Base-by-base conservation (phyloP, 2,797 vertebrate genomes). In the Spizella passerina region DNA sequence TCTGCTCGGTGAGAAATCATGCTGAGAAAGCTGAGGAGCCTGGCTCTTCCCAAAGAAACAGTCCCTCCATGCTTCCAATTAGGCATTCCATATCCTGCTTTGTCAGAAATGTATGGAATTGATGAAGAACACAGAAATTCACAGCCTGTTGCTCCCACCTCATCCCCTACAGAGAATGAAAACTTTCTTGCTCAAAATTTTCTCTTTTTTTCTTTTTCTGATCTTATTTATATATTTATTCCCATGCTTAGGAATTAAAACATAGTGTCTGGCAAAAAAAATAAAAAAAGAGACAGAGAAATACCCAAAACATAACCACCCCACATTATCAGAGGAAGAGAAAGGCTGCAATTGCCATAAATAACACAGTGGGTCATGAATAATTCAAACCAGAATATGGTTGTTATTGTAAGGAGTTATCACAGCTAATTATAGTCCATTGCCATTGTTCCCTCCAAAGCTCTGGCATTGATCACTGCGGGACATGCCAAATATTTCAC, bases 401-500 rank as follows among this genome's bases (percentile, higher is more conserved):
- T 82, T 82, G 75, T 80, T 96, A 78, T 92, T 95, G 86, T 85
- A 82, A 95, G 61, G 88, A 94, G 81, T 89, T 92, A 92, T 96
- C 21, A 1, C 24, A 60, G 84, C 93, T 97, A 94, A 96, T 97
- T 96, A 85, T 89, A 95, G 82, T 34, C 93, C 86, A 77, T 61
- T 75, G 46, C 83, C 88, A 64, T 68, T 6, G 0, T 52, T 96
- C 64, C 55, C 69, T 77, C 83, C 50, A 27, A 85, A 88, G 57
- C 53, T 70, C 86, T 97, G 95, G 92, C 94, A 82, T 34, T 92
- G 92, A 92, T 96, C 71, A 16, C 61, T 59, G 72, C 75, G 87
- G 90, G 90, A 85, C 86, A 96, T 11, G 88, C 94, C 96, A 96
- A 89, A 93, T 89, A 93, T 81, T 91, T 75, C 69, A 75, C 79